These are phyloP conservation scores for Schlechtendalia chinensis DNA, from an alignment of 1,140 invertebrate genomes.

Conservation along the genomic window DNA sequence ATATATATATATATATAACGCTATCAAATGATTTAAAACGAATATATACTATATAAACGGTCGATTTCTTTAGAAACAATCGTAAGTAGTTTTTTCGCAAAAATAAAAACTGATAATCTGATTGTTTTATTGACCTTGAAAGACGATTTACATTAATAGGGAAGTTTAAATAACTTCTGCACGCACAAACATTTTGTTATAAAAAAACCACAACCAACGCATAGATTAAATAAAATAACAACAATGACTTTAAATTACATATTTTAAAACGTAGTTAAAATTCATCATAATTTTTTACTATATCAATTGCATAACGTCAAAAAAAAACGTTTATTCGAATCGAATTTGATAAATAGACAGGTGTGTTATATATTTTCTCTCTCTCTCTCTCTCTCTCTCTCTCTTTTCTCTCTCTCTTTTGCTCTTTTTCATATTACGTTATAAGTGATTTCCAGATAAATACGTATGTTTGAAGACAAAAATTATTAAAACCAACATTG, in stretches of 20 bases:
- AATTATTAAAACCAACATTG: conserved; percentile 15
- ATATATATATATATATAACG: no score
- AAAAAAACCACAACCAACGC: background rate
- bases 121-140: conserved; percentile 19
- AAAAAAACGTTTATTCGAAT: conserved; percentile 12
- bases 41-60: background rate
- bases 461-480: background rate
- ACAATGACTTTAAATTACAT: conserved; percentile 12
- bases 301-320: background rate
- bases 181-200: background rate
- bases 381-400: background rate
- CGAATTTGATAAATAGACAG: background rate
- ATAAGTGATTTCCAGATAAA: background rate
- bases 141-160: conserved; percentile 1
- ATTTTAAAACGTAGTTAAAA: background rate
- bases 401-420: background rate
- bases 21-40: background rate
- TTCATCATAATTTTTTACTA: background rate
- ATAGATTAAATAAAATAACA: no score
- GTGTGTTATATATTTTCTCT: background rate
- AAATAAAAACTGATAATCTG: conserved; percentile 19
- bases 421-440: background rate
- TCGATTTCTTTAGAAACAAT: conserved; percentile 13
- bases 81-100: background rate
- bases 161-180: background rate